These are phyloP conservation scores for Hypselothyrea guttata DNA, from an alignment of 2,888 invertebrate genomes.

Conservation along the genomic window DNA sequence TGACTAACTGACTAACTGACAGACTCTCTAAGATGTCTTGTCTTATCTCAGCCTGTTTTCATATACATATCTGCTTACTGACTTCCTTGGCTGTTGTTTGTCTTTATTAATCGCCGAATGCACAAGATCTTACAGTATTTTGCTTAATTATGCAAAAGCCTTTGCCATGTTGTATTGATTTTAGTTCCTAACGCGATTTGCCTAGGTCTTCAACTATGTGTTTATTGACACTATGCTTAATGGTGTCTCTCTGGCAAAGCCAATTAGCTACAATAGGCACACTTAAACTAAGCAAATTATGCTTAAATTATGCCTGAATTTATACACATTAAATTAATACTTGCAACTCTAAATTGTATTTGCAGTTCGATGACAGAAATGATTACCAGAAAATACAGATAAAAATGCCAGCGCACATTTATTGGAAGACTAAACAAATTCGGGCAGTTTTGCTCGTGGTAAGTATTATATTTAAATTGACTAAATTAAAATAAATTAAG, in stretches of 20 bases:
- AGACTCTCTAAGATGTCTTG: not conserved
- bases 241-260: not conserved
- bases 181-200: slow-evolving; percentile 26
- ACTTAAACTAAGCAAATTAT: not conserved
- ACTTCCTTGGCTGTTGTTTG: slow-evolving; percentile 38
- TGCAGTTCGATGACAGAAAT: slow-evolving; percentile 52
- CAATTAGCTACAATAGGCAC: slow-evolving; percentile 9
- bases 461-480: slow-evolving; percentile 43
- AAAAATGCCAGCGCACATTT: slow-evolving; percentile 78
- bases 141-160: slow-evolving; percentile 47
- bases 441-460: slow-evolving; percentile 78
- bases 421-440: slow-evolving; percentile 58
- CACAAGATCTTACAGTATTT: slow-evolving; percentile 48
- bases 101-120: slow-evolving; percentile 44
- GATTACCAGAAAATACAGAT: slow-evolving; percentile 81
- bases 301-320: not conserved
- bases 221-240: slow-evolving; percentile 23
- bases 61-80: slow-evolving; percentile 18
- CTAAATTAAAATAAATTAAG: no score
- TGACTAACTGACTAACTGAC: not conserved
- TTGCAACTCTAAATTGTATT: slow-evolving; percentile 6
- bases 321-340: not conserved
- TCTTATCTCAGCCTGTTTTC: not conserved
- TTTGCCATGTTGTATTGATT: slow-evolving; percentile 37
- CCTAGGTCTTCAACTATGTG: slow-evolving; percentile 1